Evolutionary conservation across 1,140 invertebrate species (phyloP), one percentile per base, ranked within the genome.

Genomic region (Drosophila trapezifrons): DNA sequence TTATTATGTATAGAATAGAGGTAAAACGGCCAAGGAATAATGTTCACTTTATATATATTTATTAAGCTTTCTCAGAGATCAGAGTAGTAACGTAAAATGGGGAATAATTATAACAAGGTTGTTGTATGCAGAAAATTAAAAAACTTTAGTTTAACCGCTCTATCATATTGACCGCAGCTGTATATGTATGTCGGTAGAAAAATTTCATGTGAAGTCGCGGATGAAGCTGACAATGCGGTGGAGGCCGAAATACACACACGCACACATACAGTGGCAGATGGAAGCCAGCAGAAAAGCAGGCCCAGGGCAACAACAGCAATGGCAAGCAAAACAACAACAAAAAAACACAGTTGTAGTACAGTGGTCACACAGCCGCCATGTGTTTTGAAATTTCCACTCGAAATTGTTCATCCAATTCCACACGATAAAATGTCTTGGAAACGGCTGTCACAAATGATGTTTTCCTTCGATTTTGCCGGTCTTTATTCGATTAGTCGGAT

Each of bases 141-240:
- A n/a, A n/a, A n/a, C n/a, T n/a, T n/a, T n/a, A n/a, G n/a, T n/a
- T n/a, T n/a, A n/a, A n/a, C n/a, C n/a, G n/a, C n/a, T n/a, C n/a
- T n/a, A 60, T 4, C 9, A 15, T 15, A 27, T 18, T 64, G 18
- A 27, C 60, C 47, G 10, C 37, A 32, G 20, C 51, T 64, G 40
- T 45, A 55, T 54, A 38, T 55, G 40, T 70, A 43, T 58, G 49
- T 69, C 43, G 32, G 58, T 78, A 77, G 32, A 67, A 72, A 59
- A 79, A 80, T 69, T 80, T 80, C 71, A 74, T 80, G 76, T 69
- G 55, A 82, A 80, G 81, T 70, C 64, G 63, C 82, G 58, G 63
- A 82, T 82, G 70, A 72, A 82, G 73, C 65, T 80, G 66, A 57
- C 65, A 76, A 81, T 81, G 81, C 82, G 63, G 72, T 89, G 84